Conservation (phyloP, 2,797 vertebrate species). For the Cossypha heuglini region DNA sequence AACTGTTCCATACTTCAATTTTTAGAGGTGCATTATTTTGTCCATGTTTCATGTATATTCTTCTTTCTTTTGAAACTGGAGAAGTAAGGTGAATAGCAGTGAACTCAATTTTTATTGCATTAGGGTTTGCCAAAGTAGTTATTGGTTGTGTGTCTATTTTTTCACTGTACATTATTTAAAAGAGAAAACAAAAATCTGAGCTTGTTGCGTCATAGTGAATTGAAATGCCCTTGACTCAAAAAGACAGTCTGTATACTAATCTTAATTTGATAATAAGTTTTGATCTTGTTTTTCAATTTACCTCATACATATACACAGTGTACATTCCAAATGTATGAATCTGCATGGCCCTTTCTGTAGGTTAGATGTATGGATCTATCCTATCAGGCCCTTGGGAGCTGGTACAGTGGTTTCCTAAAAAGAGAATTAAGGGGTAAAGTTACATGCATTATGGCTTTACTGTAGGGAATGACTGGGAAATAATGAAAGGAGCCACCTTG, state of each 20-base stretch:
- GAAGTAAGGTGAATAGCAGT: constrained; percentile 3
- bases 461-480: background rate
- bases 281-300: background rate
- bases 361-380: background rate
- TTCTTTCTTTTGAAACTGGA: constrained; percentile 41
- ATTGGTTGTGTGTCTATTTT: constrained; percentile 39
- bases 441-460: background rate
- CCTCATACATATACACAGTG: background rate
- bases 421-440: background rate
- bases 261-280: background rate
- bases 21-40: background rate
- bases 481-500: background rate
- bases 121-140: constrained; percentile 28
- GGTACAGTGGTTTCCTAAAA: background rate
- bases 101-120: background rate
- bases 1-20: background rate
- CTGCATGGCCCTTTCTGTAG: background rate
- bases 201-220: background rate
- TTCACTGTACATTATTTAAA: background rate
- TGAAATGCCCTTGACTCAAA: constrained; percentile 5
- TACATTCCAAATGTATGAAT: background rate
- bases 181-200: background rate
- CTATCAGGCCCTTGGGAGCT: background rate
- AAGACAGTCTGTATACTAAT: background rate
- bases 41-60: background rate